phyloP scores from a whole-genome alignment of 1,140 invertebrate genomes.

The Chionoecetes opilio region DNA sequence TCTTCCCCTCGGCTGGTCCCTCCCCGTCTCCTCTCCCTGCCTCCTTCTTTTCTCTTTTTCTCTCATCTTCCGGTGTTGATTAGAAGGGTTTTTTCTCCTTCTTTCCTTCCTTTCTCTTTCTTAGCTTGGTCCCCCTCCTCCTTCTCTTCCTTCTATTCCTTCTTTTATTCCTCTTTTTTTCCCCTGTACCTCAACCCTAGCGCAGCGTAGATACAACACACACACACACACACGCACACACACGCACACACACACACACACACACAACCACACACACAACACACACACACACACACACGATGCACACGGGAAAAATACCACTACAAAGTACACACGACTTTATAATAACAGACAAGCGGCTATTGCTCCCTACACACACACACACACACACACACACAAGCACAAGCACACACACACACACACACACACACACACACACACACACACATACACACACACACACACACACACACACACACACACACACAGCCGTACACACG shows the following conservation, averaged over 20 bases:
- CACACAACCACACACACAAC: neutral
- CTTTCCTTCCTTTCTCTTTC: neutral
- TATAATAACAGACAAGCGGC: too few relatives aligned
- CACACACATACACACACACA: neutral
- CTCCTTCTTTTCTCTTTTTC: neutral
- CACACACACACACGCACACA: neutral
- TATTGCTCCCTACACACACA: too few relatives aligned
- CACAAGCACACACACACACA: too few relatives aligned
- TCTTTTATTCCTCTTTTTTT: too few relatives aligned
- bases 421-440: too few relatives aligned
- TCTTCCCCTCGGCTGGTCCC: neutral
- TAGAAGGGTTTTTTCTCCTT: neutral
- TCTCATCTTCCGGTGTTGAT: neutral
- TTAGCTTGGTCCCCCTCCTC: neutral
- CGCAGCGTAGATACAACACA: neutral
- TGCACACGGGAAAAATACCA: neutral
- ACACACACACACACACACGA: conserved; percentile 27
- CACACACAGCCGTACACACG: neutral
- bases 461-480: conserved; percentile 21
- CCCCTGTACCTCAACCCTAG: neutral
- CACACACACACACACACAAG: too few relatives aligned
- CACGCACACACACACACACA: conserved; percentile 25
- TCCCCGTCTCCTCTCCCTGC: neutral
- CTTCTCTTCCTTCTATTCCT: too few relatives aligned
- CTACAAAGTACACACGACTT: too few relatives aligned